A percentile compares a stretch with the other conserved stretches of the same genome.
These are phyloP conservation scores for Geotrupes spiniger DNA, from an alignment of 2,888 invertebrate genomes.

Conservation along the genomic window DNA sequence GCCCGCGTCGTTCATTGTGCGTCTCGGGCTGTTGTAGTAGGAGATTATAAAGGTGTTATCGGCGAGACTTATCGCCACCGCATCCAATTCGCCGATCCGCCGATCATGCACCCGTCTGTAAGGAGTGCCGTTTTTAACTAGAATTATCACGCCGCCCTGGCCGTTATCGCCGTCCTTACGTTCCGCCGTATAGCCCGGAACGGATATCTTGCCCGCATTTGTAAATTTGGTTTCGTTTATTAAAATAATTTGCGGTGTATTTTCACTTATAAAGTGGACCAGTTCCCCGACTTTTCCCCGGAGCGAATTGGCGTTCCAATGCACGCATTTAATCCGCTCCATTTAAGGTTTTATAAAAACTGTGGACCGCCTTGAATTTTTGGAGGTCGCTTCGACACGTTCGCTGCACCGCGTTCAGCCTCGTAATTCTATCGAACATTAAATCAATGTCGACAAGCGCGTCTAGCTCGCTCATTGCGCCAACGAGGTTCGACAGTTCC, in stretches of 20 bases:
- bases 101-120: neutral
- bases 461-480: too few relatives aligned
- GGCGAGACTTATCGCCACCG: too few relatives aligned
- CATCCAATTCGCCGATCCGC: constrained; percentile 11
- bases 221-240: constrained; percentile 21
- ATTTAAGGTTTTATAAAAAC: neutral
- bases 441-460: too few relatives aligned
- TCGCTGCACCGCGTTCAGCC: too few relatives aligned
- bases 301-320: constrained; percentile 24
- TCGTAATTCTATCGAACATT: too few relatives aligned
- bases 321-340: neutral
- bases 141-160: neutral
- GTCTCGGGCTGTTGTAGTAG: too few relatives aligned
- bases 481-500: too few relatives aligned
- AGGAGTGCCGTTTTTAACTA: constrained; percentile 1
- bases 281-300: constrained; percentile 14
- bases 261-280: constrained; percentile 14
- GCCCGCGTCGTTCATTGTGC: constrained; percentile 9
- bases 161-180: neutral
- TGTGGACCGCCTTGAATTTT: constrained; percentile 1
- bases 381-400: too few relatives aligned
- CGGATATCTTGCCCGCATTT: constrained; percentile 1
- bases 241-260: constrained; percentile 19
- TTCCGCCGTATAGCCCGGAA: constrained; percentile 9
- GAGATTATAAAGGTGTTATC: too few relatives aligned